phyloP scores from a whole-genome alignment of 2,888 invertebrate species.

The Carpatolechia fugitivella region DNA sequence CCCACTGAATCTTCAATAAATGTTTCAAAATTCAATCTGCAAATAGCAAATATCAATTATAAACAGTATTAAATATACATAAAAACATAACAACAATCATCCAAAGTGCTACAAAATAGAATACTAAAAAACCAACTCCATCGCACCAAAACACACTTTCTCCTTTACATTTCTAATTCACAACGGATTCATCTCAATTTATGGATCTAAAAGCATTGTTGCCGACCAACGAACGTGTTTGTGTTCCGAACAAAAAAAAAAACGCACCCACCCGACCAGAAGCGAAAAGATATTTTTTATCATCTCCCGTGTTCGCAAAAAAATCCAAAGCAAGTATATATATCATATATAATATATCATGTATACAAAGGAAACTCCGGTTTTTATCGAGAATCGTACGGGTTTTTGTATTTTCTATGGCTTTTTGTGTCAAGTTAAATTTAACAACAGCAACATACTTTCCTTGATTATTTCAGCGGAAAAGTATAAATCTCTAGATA shows the following conservation, averaged over 20 bases:
- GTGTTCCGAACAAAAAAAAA: neutral
- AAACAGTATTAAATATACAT: no score
- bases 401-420: neutral
- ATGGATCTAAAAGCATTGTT: constrained; percentile 10
- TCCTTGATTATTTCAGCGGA: no score
- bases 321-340: constrained; percentile 8
- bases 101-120: no score
- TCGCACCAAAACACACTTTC: neutral
- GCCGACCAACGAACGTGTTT: neutral
- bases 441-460: neutral
- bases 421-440: neutral
- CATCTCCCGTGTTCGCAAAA: constrained; percentile 4
- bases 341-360: neutral
- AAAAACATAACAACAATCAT: no score
- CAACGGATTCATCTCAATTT: constrained; percentile 9
- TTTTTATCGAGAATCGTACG: constrained; percentile 2
- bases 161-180: constrained; percentile 7
- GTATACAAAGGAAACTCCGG: constrained; percentile 7
- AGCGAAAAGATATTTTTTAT: constrained; percentile 16
- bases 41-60: no score
- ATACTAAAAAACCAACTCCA: neutral
- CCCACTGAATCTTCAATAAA: no score
- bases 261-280: constrained; percentile 11
- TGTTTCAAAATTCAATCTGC: no score
- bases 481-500: no score